phyloP scores from a whole-genome alignment of 1,140 invertebrate species.

The Bombus huntii region DNA sequence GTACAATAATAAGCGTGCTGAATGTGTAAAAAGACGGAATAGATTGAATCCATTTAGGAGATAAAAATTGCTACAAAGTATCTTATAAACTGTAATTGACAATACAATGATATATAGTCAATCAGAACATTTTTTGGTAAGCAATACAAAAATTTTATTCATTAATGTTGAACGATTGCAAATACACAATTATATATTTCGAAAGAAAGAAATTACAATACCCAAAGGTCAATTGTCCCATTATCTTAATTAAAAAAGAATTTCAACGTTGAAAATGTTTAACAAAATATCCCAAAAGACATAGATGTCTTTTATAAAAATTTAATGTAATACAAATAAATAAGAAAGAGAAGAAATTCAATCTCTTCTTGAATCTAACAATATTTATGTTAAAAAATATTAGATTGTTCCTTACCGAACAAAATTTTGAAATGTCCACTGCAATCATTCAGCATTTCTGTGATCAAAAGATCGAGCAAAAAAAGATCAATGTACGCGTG shows the following conservation, averaged over 20 bases:
- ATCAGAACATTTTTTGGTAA: constrained; percentile 5
- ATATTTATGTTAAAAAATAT: not conserved
- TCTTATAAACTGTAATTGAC: constrained; percentile 48
- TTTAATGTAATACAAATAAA: not conserved
- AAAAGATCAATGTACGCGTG: not conserved
- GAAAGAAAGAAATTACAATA: not conserved
- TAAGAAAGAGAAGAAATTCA: not conserved
- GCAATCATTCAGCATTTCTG: not conserved
- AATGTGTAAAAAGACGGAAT: constrained; percentile 48
- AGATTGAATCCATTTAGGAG: constrained; percentile 37
- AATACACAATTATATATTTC: not conserved
- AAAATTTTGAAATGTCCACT: not conserved
- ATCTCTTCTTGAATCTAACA: not conserved
- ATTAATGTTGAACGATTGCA: not conserved
- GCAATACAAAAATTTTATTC: not conserved
- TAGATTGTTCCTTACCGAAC: not conserved
- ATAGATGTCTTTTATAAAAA: not conserved
- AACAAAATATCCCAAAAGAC: not conserved
- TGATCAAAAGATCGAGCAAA: not conserved
- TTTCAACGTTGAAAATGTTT: not conserved
- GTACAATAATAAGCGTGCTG: constrained; percentile 38
- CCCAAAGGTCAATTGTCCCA: not conserved
- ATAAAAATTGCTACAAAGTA: constrained; percentile 44
- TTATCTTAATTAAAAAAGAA: not conserved
- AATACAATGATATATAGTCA: constrained; percentile 33